Percentiles rank a stretch among this genome's conserved stretches.
These are phyloP conservation scores for Acanthurus leucopareius DNA, from an alignment of 2,797 vertebrate species.

Conservation along the genomic window DNA sequence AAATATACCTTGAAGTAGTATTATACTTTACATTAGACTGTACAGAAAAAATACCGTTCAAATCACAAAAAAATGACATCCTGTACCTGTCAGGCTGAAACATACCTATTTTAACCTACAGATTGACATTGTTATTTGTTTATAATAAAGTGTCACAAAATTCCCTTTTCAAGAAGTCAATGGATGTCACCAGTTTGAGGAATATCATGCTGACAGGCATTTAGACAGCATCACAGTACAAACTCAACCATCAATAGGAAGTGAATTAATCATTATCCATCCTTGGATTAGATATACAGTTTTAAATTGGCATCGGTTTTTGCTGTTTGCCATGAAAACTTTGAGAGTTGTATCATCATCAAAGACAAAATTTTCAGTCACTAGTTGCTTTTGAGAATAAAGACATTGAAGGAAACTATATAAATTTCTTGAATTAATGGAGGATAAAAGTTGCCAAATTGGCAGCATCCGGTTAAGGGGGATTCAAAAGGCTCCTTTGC, in stretches of 20 bases:
- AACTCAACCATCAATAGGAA: neutral
- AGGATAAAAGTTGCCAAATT: neutral
- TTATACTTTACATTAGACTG: no score
- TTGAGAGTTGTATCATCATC: neutral
- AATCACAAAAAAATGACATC: no score
- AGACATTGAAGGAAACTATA: conserved; percentile 5
- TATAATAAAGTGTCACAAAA: no score
- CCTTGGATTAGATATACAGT: neutral
- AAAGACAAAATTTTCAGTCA: neutral
- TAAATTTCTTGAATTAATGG: conserved; percentile 5
- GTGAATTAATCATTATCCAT: neutral
- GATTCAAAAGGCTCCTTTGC: neutral
- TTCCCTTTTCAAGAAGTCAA: no score
- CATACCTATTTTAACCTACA: no score
- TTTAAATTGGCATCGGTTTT: neutral
- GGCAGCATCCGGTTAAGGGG: conserved; percentile 4
- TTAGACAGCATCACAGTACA: neutral
- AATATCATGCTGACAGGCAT: no score
- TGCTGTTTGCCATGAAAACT: neutral
- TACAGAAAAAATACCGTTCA: no score
- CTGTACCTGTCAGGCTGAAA: no score
- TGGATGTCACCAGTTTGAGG: no score
- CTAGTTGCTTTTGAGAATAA: neutral
- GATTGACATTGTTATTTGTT: no score
- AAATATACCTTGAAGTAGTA: no score